Evolutionary conservation across 2,113 vertebrate species (phyloP), one percentile per base, ranked within the genome.

Genomic region (Hirundichthys speculiger): DNA sequence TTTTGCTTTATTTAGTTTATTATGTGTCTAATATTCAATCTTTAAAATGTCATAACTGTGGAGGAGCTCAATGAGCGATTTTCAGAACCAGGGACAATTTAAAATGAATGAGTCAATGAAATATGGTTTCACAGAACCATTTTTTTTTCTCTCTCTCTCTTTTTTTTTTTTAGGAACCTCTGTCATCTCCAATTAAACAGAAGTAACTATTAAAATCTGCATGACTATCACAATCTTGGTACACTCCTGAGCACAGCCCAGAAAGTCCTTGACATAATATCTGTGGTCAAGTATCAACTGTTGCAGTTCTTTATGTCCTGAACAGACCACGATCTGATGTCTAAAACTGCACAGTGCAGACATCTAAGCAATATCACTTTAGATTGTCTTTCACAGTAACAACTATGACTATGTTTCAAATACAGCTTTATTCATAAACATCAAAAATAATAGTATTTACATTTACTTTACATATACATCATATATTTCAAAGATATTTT

Each of bases 341-440:
- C 50, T 47, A 68, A 19, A 79, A 57, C 50, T 55, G 62, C 48
- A 63, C 62, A 68, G 52, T 47, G 80, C 56, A 68, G 50, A 71
- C 41, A 67, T 46, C 48, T 49, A 43, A 77, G 77, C 69, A 82
- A 67, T 13, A 70, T n/a, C 66, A 75, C 69, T 77, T 75, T 27
- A 73, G 89, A 91, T 89, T 92, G 91, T 92, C 88, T 87, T 90
- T 92, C 90, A 91, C 89, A 91, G 83, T 90, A 87, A 84, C 69
- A 80, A 74, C 75, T 81, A 85, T 50, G 55, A 69, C 75, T 69
- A 73, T 66, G 69, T 74, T 83, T 77, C 79, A 79, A 88, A 83
- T 75, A 85, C 65, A 83, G 22, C 24, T 82, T 85, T 84, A 81
- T 85, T 89, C 67, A 82, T 76, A 74, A 57, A 85, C 85, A 89